These are phyloP conservation scores for Mixornis gularis DNA, from an alignment of 2,113 vertebrate genomes.

Conservation along the genomic window DNA sequence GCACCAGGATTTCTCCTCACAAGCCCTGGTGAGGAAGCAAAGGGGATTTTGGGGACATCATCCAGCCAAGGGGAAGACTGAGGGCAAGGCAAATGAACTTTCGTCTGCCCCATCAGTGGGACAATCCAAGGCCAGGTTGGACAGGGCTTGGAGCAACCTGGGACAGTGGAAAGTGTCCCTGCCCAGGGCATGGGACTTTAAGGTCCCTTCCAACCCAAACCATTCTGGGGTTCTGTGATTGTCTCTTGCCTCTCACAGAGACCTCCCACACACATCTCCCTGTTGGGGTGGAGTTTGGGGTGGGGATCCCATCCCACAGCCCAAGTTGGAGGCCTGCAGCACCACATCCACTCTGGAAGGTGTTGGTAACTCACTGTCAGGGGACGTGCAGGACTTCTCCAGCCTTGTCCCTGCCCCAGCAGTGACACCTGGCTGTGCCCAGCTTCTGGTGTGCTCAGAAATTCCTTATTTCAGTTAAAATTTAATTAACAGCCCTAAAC, in stretches of 20 bases:
- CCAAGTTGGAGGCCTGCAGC: background rate
- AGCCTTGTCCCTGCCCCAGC: background rate
- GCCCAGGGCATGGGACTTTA: background rate
- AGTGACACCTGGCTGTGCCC: background rate
- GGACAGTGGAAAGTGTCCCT: background rate
- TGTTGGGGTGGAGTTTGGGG: background rate
- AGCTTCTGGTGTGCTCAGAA: background rate
- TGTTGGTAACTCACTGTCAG: no score
- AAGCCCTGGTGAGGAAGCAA: background rate
- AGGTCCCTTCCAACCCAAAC: background rate
- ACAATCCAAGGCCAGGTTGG: background rate
- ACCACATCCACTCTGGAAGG: fast-evolving
- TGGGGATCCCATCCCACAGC: background rate
- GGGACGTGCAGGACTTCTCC: background rate
- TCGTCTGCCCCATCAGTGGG: background rate
- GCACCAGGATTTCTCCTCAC: background rate
- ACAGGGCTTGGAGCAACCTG: background rate
- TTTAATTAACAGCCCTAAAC: background rate
- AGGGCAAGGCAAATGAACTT: background rate
- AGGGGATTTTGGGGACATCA: background rate
- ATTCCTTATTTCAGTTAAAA: background rate
- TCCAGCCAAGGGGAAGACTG: background rate
- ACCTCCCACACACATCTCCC: fast-evolving
- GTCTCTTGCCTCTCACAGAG: background rate
- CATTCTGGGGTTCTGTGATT: background rate